Base-by-base conservation (phyloP, 2,113 vertebrate species). In the Noturus placidus region DNA sequence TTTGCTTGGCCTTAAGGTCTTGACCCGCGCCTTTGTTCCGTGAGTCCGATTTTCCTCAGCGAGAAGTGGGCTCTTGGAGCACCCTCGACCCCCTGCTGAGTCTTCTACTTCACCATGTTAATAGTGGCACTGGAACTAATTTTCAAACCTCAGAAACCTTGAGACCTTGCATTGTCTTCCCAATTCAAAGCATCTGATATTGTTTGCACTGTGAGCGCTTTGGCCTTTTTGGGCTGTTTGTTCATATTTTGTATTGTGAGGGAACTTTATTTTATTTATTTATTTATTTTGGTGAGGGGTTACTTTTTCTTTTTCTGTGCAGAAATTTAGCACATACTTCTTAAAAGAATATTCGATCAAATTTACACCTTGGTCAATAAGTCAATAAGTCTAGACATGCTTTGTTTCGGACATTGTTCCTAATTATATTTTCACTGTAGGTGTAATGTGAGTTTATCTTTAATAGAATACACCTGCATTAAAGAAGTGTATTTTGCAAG, bases 101-200 rank as follows among this genome's bases (percentile, higher is more conserved):
- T 91, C 91, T 91, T 90, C 92, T 93, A 92, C 94, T 94, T 94
- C 93, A 94, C 89, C 93, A 93, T 91, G 91, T 94, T 95, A 94
- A 94, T 93, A 93, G 93, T 94, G 93, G 92, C 93, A 94, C 94
- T 95, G 94, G 93, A 95, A 95, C 93, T 95, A 93, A 95, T 95
- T 94, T 93, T 90, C 91, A 90, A 94, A 95, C 94, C 92, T 94
- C 91, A 92, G 94, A 95, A 93, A 93, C 93, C 93, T 92, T 93
- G 92, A 92, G 94, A 94, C 90, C 90, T 93, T 90, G 94, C 93
- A 93, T 92, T 92, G 90, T 93, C 92, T 82, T 83, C 72, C 13
- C 30, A 86, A 50, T 57, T 77, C 17, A 85, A 56, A 80, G 61
- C 83, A 86, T 81, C 56, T 88, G 85, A 83, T 87, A 84, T 63